Base-by-base conservation (phyloP, 2,888 invertebrate species). In the Hirtodrosophila histrioides region DNA sequence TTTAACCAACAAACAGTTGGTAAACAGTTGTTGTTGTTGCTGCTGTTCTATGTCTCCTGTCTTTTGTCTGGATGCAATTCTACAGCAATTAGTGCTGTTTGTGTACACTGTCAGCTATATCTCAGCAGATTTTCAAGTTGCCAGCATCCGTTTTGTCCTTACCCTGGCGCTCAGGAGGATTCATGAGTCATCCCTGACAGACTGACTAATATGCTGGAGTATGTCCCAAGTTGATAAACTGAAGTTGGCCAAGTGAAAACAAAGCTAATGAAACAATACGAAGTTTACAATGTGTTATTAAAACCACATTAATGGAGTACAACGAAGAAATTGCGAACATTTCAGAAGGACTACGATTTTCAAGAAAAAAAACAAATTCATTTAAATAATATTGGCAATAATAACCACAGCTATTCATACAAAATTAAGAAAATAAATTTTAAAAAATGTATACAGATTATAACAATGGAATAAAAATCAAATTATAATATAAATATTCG, bases 21-120 rank as follows among this genome's bases (percentile, higher is more conserved):
- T 68, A 27, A 1, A 27, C 27, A 27, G 56, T 45, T 57, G 33
- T 69, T 50, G 49, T 58, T 49, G 44, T 51, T 58, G 65, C 46
- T 55, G 66, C 69, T 79, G 66, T 58, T 64, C 54, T 69, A 61
- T 63, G 69, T 71, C 53, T 54, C 24, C 31, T 9, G 44, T 12
- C 50, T 24, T 53, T 58, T 35, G 57, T 56, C 39, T 63, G 69
- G 60, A 77, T 65, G 78, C 81, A 70, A 70, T 78, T 75, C 75
- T 75, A 72, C 75, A 69, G 82, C 81, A 81, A 81, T 85, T 81
- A 85, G 85, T 73, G 82, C 68, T 85, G 82, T 65, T 69, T 73
- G 73, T 84, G 60, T 65, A 63, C 72, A 69, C 65, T 69, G 78
- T 72, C 81, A 81, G 67, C 73, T 75, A 64, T 64, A 72, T 72